Evolutionary conservation across 2,113 vertebrate species (phyloP).

Genomic region (Phrynosoma platyrhinos): DNA sequence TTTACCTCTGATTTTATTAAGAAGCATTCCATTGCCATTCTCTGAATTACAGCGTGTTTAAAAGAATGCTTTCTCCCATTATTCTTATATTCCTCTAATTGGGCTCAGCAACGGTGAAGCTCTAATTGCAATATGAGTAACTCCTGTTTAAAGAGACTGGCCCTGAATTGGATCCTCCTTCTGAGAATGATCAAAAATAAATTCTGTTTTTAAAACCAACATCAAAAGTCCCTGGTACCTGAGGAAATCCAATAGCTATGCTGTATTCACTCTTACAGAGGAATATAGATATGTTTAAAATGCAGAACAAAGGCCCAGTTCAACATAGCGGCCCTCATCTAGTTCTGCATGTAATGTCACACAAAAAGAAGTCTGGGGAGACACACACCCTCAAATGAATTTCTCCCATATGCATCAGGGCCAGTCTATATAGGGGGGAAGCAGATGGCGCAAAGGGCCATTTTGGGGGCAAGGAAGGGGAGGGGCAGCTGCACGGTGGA

Average conservation of each 20-base stretch:
- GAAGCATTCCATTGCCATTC: conserved; percentile 15
- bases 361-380: background rate
- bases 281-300: background rate
- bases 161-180: background rate
- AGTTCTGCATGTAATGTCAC: background rate
- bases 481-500: too few species aligned
- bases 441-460: too few species aligned
- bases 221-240: background rate
- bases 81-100: background rate
- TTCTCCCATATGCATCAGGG: too few species aligned
- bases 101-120: background rate
- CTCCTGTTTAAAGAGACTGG: background rate
- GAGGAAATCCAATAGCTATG: background rate
- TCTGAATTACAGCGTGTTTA: background rate
- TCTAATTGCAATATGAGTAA: background rate
- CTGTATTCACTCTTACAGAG: background rate
- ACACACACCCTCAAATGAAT: background rate
- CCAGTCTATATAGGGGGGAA: background rate
- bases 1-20: conserved; percentile 40
- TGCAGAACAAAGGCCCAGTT: background rate
- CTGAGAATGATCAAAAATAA: background rate
- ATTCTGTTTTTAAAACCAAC: background rate
- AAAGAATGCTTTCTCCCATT: background rate
- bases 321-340: background rate
- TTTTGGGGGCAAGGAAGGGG: too few species aligned